phyloP scores from a whole-genome alignment of 2,113 vertebrate species.

The Notarius lentiginosus region DNA sequence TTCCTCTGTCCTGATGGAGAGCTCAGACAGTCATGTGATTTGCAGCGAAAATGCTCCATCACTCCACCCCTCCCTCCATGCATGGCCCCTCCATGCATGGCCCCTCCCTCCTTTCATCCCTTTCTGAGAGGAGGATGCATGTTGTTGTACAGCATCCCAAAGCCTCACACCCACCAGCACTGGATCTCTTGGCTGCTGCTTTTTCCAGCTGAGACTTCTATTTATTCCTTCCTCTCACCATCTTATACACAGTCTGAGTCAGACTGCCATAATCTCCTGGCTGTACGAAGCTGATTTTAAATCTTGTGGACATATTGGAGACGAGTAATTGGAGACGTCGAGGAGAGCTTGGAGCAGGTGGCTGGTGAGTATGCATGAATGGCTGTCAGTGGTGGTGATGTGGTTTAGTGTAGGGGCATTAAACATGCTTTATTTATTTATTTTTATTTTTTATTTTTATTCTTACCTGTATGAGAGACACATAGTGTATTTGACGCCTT shows the following conservation, averaged over 20 bases:
- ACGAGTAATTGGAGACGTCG: not conserved
- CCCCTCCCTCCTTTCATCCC: slow-evolving; percentile 48
- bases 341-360: slow-evolving; percentile 50
- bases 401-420: not conserved
- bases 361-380: slow-evolving; percentile 58
- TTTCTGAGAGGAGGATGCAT: slow-evolving; percentile 55
- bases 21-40: slow-evolving; percentile 69
- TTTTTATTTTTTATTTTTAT: not conserved
- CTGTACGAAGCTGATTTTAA: not conserved
- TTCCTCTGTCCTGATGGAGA: slow-evolving; percentile 50
- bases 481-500: not conserved
- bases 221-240: slow-evolving; percentile 8
- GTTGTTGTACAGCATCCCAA: slow-evolving; percentile 62
- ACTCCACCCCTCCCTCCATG: not conserved
- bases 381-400: slow-evolving; percentile 7
- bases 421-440: too few relatives aligned
- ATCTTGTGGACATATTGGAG: slow-evolving; percentile 43
- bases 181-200: slow-evolving; percentile 25
- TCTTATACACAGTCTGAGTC: not conserved
- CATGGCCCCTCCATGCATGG: slow-evolving; percentile 6
- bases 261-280: not conserved
- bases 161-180: slow-evolving; percentile 28
- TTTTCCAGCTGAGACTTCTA: not conserved
- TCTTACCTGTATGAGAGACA: not conserved
- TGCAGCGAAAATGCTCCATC: slow-evolving; percentile 64